Evolutionary conservation across 2,888 invertebrate genomes (phyloP).

Genomic region (Scaptomyza tumidula): DNA sequence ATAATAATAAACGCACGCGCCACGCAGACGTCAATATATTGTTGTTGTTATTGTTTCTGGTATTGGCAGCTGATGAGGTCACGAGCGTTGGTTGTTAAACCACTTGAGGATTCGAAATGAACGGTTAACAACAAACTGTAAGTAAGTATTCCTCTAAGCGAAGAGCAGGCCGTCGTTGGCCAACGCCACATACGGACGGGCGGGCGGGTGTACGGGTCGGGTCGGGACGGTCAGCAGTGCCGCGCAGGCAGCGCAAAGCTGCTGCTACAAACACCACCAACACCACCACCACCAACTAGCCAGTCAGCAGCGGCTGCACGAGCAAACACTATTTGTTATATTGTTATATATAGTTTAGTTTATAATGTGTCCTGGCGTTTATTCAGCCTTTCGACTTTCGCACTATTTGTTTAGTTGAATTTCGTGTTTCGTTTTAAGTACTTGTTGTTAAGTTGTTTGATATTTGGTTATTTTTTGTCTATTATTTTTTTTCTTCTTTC

Average conservation of each 20-base stretch:
- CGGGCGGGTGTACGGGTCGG: constrained; percentile 3
- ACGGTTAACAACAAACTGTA: constrained; percentile 3
- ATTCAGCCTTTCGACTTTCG: neutral
- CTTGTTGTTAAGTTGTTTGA: constrained; percentile 16
- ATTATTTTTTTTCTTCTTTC: constrained; percentile 7
- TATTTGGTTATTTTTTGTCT: constrained; percentile 5
- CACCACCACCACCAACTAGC: constrained; percentile 8
- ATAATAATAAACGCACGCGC: constrained; percentile 10
- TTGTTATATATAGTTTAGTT: neutral
- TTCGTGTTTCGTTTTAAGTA: constrained; percentile 8
- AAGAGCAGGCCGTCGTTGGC: constrained; percentile 49
- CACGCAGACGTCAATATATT: constrained; percentile 21
- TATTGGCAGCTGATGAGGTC: constrained; percentile 61
- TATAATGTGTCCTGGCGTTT: constrained; percentile 23
- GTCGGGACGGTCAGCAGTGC: constrained; percentile 34
- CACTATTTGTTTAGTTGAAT: constrained; percentile 3
- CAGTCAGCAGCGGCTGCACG: constrained; percentile 10
- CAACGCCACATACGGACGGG: constrained; percentile 70
- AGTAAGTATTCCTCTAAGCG: constrained; percentile 33
- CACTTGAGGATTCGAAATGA: constrained; percentile 60
- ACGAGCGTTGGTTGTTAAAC: constrained; percentile 47
- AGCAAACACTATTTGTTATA: constrained; percentile 4
- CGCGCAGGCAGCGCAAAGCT: constrained; percentile 8
- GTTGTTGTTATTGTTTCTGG: constrained; percentile 23
- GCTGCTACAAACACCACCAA: constrained; percentile 12